Evolutionary conservation across 2,113 vertebrate species (phyloP), one percentile per base, ranked within the genome.

Genomic region (Tympanuchus pallidicinctus): DNA sequence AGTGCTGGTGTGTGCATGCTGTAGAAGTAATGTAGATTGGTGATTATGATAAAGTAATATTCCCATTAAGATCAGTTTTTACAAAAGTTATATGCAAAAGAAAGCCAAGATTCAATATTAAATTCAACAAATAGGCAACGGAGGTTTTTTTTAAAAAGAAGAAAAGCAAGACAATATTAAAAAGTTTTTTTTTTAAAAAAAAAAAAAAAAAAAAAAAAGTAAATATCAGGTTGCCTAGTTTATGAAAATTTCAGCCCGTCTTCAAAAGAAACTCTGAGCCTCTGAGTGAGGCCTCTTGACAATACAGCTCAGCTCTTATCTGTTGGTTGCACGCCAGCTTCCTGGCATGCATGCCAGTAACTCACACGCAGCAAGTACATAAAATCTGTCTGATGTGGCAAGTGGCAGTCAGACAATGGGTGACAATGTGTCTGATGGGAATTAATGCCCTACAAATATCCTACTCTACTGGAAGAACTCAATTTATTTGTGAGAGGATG

Each of bases 291-390:
- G 64, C 30, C 20, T 48, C 32, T 63, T 79, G 90, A 84, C 94
- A 95, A 2, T 16, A 56, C 34, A 82, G 34, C 61, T 90, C 61
- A 80, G 57, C 42, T 60, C 50, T 91, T 90, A 86, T 75, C 80
- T 88, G 57, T 63, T 94, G 79, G 52, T 40, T 65, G 75, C 12
- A 5, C 45, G 52, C 82, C 93, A 94, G 93, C 38, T 74, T 69
- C 28, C 75, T 5, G 5, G 65, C 1, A 5, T 18, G 47, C 69
- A 17, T 88, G 72, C 84, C 94, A 64, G 88, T 43, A 92, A 95
- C 38, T 74, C 69, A 52, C 43, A 81, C 38, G 20, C 15, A 79
- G 61, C 25, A 71, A 74, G 72, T 77, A 52, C 50, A 85, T 0
- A 60, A 77, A 88, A 80, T 25, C 38, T 15, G 72, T 81, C 69